These are phyloP conservation scores for Scelioninae gen. 1 DNA, from an alignment of 2,888 invertebrate genomes.

Conservation along the genomic window DNA sequence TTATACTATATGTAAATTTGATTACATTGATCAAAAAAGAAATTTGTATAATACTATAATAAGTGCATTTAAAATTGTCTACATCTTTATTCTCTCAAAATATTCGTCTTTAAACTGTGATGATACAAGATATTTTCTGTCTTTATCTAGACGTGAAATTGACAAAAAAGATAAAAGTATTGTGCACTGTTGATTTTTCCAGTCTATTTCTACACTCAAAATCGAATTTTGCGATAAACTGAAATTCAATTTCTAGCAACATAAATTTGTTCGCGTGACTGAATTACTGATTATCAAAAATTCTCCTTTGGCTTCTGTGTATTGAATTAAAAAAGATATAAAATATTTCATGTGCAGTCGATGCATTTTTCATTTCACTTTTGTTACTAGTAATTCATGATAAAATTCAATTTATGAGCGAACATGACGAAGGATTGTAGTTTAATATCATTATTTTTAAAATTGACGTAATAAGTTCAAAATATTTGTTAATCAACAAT, in stretches of 20 bases:
- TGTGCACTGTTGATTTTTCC: background rate
- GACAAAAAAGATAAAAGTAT: background rate
- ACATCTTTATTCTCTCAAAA: background rate
- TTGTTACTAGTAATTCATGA: background rate
- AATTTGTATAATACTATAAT: too few species aligned
- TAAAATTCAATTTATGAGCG: too few species aligned
- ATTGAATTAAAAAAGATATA: slow-evolving; percentile 11
- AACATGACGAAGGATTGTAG: too few species aligned
- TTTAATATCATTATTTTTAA: too few species aligned
- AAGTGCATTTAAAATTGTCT: too few species aligned
- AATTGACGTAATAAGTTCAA: too few species aligned
- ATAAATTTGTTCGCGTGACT: slow-evolving; percentile 33
- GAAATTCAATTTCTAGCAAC: slow-evolving; percentile 19
- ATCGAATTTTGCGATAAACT: slow-evolving; percentile 20
- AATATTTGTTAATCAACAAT: too few species aligned
- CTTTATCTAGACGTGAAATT: background rate
- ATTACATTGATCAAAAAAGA: too few species aligned
- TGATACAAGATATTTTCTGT: background rate
- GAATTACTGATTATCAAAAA: slow-evolving; percentile 22
- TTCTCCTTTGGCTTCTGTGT: slow-evolving; percentile 6
- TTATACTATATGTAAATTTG: too few species aligned
- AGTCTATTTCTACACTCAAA: slow-evolving; percentile 19
- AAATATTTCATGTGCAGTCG: slow-evolving; percentile 3
- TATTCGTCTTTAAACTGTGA: background rate
- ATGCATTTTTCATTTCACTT: slow-evolving; percentile 20